Percentiles rank a stretch among this genome's conserved stretches.
These are phyloP conservation scores for Porites australiensis DNA, from an alignment of 64 coral and sea anemone genomes.

Conservation along the genomic window DNA sequence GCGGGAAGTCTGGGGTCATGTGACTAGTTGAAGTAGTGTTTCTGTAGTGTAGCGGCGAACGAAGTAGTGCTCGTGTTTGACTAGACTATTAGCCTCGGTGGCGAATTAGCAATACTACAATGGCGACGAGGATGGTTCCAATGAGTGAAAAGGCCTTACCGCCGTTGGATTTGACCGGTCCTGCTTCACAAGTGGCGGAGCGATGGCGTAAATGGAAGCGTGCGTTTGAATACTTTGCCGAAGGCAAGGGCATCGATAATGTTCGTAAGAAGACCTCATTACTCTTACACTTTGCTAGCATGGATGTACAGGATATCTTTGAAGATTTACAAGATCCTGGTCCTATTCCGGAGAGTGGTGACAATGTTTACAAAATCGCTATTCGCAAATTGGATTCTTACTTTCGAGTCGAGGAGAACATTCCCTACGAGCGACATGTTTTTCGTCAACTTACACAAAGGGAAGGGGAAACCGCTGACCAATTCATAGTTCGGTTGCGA, in stretches of 20 bases:
- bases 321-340: conserved; percentile 31
- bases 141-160: no score
- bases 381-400: conserved; percentile 59
- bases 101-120: no score
- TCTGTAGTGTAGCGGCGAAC: no score
- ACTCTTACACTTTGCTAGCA: no score
- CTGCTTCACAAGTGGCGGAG: conserved; percentile 20
- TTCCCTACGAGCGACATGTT: no score
- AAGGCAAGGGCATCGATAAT: background rate
- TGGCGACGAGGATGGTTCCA: conserved; percentile 27
- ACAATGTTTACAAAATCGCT: conserved; percentile 37
- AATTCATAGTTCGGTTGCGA: conserved; percentile 16
- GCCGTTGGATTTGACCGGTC: conserved; percentile 21
- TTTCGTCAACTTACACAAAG: conserved; percentile 43
- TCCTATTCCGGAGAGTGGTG: background rate
- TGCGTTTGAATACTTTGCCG: conserved; percentile 38
- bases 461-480: conserved; percentile 31
- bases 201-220: conserved; percentile 55
- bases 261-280: background rate
- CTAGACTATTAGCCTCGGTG: no score
- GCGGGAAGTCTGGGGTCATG: background rate
- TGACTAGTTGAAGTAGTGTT: background rate
- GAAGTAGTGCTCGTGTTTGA: no score
- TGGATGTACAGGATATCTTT: no score
- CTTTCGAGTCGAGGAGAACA: conserved; percentile 43